phyloP scores from a whole-genome alignment of 2,888 invertebrate genomes.

The Acronicta leporina region DNA sequence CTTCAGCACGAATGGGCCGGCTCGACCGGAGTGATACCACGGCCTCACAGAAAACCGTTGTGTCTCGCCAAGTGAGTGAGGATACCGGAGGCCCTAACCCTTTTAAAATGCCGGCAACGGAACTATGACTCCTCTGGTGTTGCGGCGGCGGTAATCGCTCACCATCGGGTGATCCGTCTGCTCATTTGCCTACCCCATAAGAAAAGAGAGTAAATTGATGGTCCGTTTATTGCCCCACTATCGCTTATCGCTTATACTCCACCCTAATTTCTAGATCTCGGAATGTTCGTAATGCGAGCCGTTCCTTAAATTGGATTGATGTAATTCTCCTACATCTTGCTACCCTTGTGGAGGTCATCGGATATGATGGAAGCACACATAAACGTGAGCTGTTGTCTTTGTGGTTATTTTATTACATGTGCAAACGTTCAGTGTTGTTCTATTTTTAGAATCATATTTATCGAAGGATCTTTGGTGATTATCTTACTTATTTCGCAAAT shows the following conservation, averaged over 20 bases:
- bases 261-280: slow-evolving; percentile 74
- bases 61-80: too few relatives aligned
- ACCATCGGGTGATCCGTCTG: too few relatives aligned
- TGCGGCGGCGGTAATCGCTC: too few relatives aligned
- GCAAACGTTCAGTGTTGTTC: slow-evolving; percentile 22
- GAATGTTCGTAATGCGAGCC: slow-evolving; percentile 79
- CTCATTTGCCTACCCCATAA: too few relatives aligned
- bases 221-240: slow-evolving; percentile 14
- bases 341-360: slow-evolving; percentile 63
- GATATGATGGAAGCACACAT: slow-evolving; percentile 71
- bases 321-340: slow-evolving; percentile 77
- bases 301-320: slow-evolving; percentile 85
- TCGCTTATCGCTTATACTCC: slow-evolving; percentile 35
- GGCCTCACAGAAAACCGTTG: too few relatives aligned
- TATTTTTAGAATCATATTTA: slow-evolving; percentile 10
- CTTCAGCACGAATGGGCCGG: too few relatives aligned
- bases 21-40: too few relatives aligned
- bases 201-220: too few relatives aligned
- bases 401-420: slow-evolving; percentile 46
- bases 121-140: too few relatives aligned
- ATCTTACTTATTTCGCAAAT: too few relatives aligned
- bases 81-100: too few relatives aligned
- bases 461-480: not conserved
- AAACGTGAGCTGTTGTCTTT: slow-evolving; percentile 62
- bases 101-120: too few relatives aligned